Conservation (phyloP, 2,113 vertebrate genomes). For the Ammospiza nelsoni region DNA sequence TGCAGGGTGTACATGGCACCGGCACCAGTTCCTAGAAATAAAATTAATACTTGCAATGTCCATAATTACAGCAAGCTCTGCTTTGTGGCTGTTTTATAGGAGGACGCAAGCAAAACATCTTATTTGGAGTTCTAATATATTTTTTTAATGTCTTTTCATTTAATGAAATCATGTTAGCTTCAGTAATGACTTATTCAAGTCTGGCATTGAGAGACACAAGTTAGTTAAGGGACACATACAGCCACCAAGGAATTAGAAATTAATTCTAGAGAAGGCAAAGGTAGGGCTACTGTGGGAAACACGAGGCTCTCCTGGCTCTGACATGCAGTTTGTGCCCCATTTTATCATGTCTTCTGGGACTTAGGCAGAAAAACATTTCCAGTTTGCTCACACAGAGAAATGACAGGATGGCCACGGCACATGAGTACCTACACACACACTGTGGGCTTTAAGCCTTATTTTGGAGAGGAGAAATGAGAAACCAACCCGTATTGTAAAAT, state of each 20-base stretch:
- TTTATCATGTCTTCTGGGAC: accelerated
- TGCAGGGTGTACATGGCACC: slow-evolving; percentile 14
- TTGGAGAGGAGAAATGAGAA: not conserved
- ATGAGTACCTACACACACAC: not conserved
- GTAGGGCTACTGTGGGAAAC: not conserved
- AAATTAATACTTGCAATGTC: slow-evolving; percentile 45
- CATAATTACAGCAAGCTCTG: slow-evolving; percentile 49
- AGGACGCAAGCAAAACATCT: slow-evolving; percentile 45
- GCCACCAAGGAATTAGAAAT: not conserved
- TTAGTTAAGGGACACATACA: not conserved
- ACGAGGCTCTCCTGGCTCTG: not conserved
- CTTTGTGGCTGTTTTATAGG: slow-evolving; percentile 54
- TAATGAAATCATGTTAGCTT: slow-evolving; percentile 47
- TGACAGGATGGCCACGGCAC: not conserved
- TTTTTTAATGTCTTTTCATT: slow-evolving; percentile 38
- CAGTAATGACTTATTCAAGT: slow-evolving; percentile 49
- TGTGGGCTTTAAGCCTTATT: not conserved
- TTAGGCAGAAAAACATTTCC: not conserved
- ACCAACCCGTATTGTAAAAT: not conserved
- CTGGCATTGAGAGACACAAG: slow-evolving; percentile 33
- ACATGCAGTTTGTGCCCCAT: not conserved
- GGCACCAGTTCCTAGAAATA: slow-evolving; percentile 41
- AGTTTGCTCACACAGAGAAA: not conserved
- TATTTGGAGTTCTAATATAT: slow-evolving; percentile 59
- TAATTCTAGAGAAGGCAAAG: not conserved